Evolutionary conservation across 2,888 invertebrate genomes (phyloP), one percentile per base, ranked within the genome.

Genomic region (Drosophila mettleri): DNA sequence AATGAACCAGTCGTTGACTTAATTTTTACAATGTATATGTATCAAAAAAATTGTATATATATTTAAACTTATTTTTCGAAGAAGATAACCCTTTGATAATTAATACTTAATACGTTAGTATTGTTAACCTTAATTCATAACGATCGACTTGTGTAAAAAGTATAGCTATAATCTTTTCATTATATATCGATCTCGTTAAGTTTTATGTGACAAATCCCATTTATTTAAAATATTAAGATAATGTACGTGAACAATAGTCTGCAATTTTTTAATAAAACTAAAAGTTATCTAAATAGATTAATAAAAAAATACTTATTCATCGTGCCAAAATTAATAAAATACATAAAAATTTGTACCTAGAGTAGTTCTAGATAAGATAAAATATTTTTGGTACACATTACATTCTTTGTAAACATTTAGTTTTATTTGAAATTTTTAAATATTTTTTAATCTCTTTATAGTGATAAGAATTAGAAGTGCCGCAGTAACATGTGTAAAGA

Each of bases 391-490:
- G 59, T 64, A 64, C 49, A 49, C n/a, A 34, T 52, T 14, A 20
- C 46, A 66, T 46, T 61, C 72, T 52, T 51, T 84, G 64, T 73
- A 70, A 55, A 79, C 80, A 80, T 64, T 34, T 45, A 64, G 71
- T 63, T 65, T 27, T 53, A 49, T 36, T 75, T 71, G 78, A 61
- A 82, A 74, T 69, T 69, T 55, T 39, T 60, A 65, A 62, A 69
- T 64, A 64, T 73, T 73, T 63, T 69, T 65, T 67, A 79, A 45
- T 71, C 69, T 70, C 65, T 71, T 61, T 60, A 80, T 80, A 80
- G 80, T 80, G 85, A 88, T 82, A 77, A 84, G 90, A 84, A 82
- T 90, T 90, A 89, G 90, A 90, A 90, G 91, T 90, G 90, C 90
- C 90, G 91, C 91, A 90, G 82, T 90, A 86, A 88, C 81, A 77